Conservation (phyloP, 2,888 invertebrate genomes). For the Fissipunctia ypsillon region DNA sequence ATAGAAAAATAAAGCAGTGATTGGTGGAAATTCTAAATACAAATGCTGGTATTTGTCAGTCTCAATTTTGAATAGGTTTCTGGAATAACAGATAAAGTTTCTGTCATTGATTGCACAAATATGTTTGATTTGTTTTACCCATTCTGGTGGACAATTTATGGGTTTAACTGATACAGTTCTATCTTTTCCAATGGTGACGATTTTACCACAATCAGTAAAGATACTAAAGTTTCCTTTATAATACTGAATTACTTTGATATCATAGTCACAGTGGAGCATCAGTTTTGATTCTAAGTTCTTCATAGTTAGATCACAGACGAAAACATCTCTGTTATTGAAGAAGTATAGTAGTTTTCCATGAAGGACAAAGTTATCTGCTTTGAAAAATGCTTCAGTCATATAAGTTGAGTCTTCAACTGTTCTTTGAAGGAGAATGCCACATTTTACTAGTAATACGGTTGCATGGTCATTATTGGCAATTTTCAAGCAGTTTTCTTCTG, state of each 20-base stretch:
- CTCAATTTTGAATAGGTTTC: constrained; percentile 83
- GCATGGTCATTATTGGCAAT: constrained; percentile 78
- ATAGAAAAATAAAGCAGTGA: constrained; percentile 84
- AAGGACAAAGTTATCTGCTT: constrained; percentile 81
- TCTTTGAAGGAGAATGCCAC: constrained; percentile 78
- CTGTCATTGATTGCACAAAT: constrained; percentile 78
- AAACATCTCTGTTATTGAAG: constrained; percentile 78
- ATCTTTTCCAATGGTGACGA: constrained; percentile 73
- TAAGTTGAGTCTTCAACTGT: constrained; percentile 70
- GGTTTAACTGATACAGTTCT: constrained; percentile 66
- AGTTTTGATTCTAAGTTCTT: constrained; percentile 74
- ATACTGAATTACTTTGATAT: constrained; percentile 80
- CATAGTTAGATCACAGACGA: constrained; percentile 73
- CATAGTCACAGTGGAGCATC: constrained; percentile 77
- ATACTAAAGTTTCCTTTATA: constrained; percentile 72
- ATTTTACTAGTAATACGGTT: constrained; percentile 77
- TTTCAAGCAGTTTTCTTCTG: constrained; percentile 78
- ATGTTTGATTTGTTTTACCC: constrained; percentile 81
- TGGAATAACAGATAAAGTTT: constrained; percentile 84
- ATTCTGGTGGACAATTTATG: constrained; percentile 79
- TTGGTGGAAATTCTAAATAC: constrained; percentile 83
- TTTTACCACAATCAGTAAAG: constrained; percentile 83
- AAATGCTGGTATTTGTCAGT: constrained; percentile 80
- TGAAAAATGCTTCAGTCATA: constrained; percentile 77
- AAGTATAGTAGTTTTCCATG: constrained; percentile 75